Evolutionary conservation across 1,140 invertebrate genomes (phyloP), one percentile per base, ranked within the genome.

Genomic region (Calycopis cecrops): DNA sequence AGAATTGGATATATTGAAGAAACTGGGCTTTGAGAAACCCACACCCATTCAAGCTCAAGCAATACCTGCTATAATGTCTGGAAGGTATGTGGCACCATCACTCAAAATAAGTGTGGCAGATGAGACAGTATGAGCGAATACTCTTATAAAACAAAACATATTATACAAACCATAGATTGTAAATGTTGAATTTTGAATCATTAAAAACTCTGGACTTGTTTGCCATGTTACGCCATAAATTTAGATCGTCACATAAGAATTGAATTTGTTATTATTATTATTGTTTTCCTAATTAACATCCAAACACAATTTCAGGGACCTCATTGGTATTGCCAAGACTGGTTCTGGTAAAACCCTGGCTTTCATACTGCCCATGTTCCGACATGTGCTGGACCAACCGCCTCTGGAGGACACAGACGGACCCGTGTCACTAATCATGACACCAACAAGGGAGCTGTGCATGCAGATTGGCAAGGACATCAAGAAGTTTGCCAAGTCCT

Each of bases 321-420:
- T 99, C 34, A 99, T 99, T 76, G 98, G 98, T 55, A 99, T 99
- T 77, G 99, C 99, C 6, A 99, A 99, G 90, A 99, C 99, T 17
- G 98, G 98, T 63, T 99, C 97, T 80, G 99, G 99, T 10, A 99
- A 99, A 89, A 99, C 99, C 1, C 82, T 99, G 16, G 98, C 98
- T 0, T 99, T 99, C 85, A 91, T 99, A 11, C 83, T 99, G 44
- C 99, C 99, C 1, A 98, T 99, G 97, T 98, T 99, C 80, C 90
- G 99, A 48, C 99, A 99, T 67, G 97, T 99, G 48, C 81, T 98
- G 40, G 98, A 99, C 83, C 99, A 99, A 79, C 93, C 95, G 0
- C 91, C 93, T 0, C 78, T 99, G 4, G 96, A 98, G 64, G 96
- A 99, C 70, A 96, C 95, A 0, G 99, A 99, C 80, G 99, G 99